A percentile compares a stretch with the other conserved stretches of the same genome.
These are phyloP conservation scores for Argynnis bischoffii DNA, from an alignment of 2,888 invertebrate genomes.

Conservation along the genomic window DNA sequence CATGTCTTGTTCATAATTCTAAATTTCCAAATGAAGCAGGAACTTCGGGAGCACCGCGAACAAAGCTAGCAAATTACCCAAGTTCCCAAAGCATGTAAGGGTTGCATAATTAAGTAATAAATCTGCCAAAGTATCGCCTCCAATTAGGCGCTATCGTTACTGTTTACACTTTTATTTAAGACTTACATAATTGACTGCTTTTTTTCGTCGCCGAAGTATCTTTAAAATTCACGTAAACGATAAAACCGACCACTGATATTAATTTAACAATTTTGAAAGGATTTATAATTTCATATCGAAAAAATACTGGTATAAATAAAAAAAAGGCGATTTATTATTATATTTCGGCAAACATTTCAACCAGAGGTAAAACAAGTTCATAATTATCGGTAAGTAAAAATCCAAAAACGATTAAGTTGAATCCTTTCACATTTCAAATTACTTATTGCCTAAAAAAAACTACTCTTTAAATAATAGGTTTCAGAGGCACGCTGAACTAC, in stretches of 20 bases:
- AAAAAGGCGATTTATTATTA: conserved; percentile 1
- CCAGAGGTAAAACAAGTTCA: too few species aligned
- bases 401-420: too few species aligned
- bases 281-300: conserved; percentile 1
- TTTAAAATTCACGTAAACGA: neutral
- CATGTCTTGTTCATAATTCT: conserved; percentile 37
- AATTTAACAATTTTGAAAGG: neutral
- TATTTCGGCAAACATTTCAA: neutral
- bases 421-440: neutral
- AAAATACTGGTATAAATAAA: conserved; percentile 1
- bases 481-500: conserved; percentile 55
- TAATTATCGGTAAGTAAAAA: too few species aligned
- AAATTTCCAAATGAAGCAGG: conserved; percentile 39
- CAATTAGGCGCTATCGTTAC: conserved; percentile 58
- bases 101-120: conserved; percentile 71
- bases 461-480: conserved; percentile 33
- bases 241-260: conserved; percentile 1
- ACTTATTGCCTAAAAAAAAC: neutral
- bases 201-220: neutral
- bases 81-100: conserved; percentile 46
- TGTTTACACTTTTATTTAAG: conserved; percentile 63
- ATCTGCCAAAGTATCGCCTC: conserved; percentile 57
- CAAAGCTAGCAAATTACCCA: conserved; percentile 46
- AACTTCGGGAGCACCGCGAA: conserved; percentile 38
- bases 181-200: conserved; percentile 5